Evolutionary conservation across 2,797 vertebrate species (phyloP).

Genomic region (Enteromius anoplus): DNA sequence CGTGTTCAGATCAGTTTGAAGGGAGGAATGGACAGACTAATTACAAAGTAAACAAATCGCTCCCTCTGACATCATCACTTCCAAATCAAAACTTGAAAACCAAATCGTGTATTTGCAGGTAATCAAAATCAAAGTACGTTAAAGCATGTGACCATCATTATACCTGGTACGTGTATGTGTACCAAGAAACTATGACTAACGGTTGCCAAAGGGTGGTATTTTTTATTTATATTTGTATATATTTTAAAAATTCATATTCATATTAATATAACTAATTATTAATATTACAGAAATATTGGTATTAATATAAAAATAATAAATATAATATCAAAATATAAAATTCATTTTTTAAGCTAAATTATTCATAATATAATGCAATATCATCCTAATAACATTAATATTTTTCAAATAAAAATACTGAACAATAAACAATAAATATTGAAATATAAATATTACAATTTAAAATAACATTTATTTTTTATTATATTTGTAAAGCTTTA

Average conservation of each 20-base stretch:
- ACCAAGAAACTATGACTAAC: neutral
- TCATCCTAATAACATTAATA: neutral
- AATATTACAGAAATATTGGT: neutral
- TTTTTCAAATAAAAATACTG: neutral
- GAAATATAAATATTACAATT: neutral
- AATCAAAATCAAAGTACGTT: neutral
- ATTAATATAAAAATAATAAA: neutral
- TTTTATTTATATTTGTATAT: neutral
- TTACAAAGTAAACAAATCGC: slow-evolving; percentile 2
- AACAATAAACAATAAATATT: too few species aligned
- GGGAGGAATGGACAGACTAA: slow-evolving; percentile 4
- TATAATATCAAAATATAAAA: neutral
- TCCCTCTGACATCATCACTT: neutral
- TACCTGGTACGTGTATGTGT: too few species aligned
- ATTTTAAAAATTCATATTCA: neutral
- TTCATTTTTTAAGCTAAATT: neutral
- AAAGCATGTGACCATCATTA: neutral
- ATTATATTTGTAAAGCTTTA: too few species aligned
- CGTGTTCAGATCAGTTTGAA: slow-evolving; percentile 1
- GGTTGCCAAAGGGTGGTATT: neutral
- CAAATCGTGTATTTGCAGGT: neutral
- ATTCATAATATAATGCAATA: neutral
- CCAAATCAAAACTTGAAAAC: neutral
- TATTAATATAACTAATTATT: neutral
- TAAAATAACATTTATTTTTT: neutral